Evolutionary conservation across 2,888 invertebrate species (phyloP), one percentile per base, ranked within the genome.

Genomic region (Hemistola chrysoprasaria): DNA sequence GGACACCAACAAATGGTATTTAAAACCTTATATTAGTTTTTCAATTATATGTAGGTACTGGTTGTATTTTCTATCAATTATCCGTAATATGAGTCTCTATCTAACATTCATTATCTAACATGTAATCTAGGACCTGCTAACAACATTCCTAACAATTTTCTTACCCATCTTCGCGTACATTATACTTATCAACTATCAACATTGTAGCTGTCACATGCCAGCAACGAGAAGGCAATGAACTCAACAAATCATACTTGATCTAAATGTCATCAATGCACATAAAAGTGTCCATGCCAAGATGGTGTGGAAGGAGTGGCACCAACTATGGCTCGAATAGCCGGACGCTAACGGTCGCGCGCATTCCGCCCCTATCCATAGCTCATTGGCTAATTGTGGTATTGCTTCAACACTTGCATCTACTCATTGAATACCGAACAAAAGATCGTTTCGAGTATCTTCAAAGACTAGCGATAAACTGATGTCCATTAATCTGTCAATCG

Each of bases 261-360:
- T 47, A 52, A 55, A 55, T 56, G 43, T 41, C 49, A 47, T 46
- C 53, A 50, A 47, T 47, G 51, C 46, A 52, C 34, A 37, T 37
- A 43, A 43, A 36, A 45, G 41, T 49, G 40, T 30, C 9, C 30
- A 47, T 45, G 47, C 42, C 52, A 40, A 48, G 54, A 56, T 57
- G 57, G 50, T 49, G 54, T 59, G 48, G 60, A 50, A 64, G 68
- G 69, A 69, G 66, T 71, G 73, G 53, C 69, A 64, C 75, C 74
- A 72, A 76, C 72, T 80, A 79, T 52, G 78, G 78, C 57, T 44
- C 53, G 53, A 38, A 40, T 56, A 71, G 72, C 78, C 85, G 87
- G 84, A 83, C 73, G 53, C 71, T 86, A 86, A 87, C 87, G 87
- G 87, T 83, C 59, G 79, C 65, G 66, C 79, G 76, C 86, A 86